phyloP scores from a whole-genome alignment of 2,888 invertebrate genomes.

The Branchellion lobata region DNA sequence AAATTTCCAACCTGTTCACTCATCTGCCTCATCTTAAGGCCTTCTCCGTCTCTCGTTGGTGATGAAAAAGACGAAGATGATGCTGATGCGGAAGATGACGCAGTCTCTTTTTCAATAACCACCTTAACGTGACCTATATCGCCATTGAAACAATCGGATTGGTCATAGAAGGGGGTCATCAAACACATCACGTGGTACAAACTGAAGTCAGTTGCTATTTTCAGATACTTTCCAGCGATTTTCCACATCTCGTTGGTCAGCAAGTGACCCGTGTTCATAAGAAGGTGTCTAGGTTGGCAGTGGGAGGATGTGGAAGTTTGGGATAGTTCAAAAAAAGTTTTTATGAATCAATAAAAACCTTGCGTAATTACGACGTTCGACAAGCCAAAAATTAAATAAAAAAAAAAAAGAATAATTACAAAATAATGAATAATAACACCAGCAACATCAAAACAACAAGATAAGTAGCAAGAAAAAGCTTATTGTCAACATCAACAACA shows the following conservation, averaged over 20 bases:
- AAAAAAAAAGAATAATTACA: neutral
- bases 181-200: slow-evolving; percentile 81
- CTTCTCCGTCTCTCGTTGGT: slow-evolving; percentile 72
- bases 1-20: slow-evolving; percentile 84
- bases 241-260: slow-evolving; percentile 83
- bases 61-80: neutral
- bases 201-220: slow-evolving; percentile 74
- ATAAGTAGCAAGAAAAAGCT: neutral
- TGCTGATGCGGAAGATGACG: neutral
- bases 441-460: neutral
- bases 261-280: slow-evolving; percentile 75
- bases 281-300: slow-evolving; percentile 61
- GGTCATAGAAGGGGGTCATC: slow-evolving; percentile 83
- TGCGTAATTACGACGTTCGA: neutral
- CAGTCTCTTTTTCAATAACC: slow-evolving; percentile 81
- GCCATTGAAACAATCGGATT: slow-evolving; percentile 90
- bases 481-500: neutral
- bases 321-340: neutral
- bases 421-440: neutral
- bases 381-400: neutral
- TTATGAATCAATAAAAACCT: neutral
- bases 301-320: neutral
- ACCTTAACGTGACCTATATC: slow-evolving; percentile 78
- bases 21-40: slow-evolving; percentile 79
- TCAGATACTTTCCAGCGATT: slow-evolving; percentile 73